A percentile compares a stretch with the other conserved stretches of the same genome.
Conservation (phyloP, 2,888 invertebrate species). For the Muschampia plurimacula region DNA sequence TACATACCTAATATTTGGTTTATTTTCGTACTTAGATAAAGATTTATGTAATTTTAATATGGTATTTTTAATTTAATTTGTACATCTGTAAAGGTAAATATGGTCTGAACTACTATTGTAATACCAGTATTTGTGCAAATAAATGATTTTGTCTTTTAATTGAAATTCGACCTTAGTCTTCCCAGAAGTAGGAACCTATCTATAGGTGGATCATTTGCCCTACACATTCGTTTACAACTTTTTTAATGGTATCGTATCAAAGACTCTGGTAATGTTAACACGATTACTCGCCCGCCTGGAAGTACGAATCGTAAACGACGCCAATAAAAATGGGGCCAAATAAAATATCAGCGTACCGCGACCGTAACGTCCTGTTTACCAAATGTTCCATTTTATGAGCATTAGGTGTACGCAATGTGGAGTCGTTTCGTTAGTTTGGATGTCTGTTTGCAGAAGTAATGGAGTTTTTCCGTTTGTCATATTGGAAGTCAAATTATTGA, state of each 20-base stretch:
- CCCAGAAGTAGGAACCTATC: too few species aligned
- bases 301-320: constrained; percentile 40
- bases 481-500: background rate
- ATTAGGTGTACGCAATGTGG: constrained; percentile 25
- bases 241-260: background rate
- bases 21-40: too few species aligned
- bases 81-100: too few species aligned
- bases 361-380: constrained; percentile 54
- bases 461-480: background rate
- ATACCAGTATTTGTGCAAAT: too few species aligned
- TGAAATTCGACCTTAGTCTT: too few species aligned
- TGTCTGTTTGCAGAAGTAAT: background rate
- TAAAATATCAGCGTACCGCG: constrained; percentile 50
- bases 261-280: constrained; percentile 8
- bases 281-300: constrained; percentile 8
- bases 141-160: too few species aligned
- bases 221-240: too few species aligned
- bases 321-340: constrained; percentile 58
- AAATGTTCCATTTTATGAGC: constrained; percentile 40
- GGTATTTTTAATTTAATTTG: too few species aligned
- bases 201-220: too few species aligned
- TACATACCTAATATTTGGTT: too few species aligned
- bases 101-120: too few species aligned
- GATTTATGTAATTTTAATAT: too few species aligned
- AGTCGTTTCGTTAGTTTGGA: constrained; percentile 7